phyloP scores from a whole-genome alignment of 2,113 vertebrate genomes.

The Tyrannus savana region DNA sequence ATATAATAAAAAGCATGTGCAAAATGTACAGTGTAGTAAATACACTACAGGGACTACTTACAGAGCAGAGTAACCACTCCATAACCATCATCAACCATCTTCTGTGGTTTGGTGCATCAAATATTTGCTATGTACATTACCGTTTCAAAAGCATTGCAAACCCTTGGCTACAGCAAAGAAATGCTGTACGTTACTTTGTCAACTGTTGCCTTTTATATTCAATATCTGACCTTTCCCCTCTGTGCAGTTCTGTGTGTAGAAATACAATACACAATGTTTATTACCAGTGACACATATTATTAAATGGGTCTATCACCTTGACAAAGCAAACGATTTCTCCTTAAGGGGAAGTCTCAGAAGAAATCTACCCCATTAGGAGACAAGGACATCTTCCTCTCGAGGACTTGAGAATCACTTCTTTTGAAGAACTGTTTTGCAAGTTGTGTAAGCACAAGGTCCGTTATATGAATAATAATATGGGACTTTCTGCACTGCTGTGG shows the following conservation, averaged over 20 bases:
- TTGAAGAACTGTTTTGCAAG: not conserved
- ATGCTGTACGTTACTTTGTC: constrained; percentile 23
- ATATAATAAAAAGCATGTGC: constrained; percentile 52
- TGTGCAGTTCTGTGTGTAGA: constrained; percentile 7
- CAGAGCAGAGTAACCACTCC: not conserved
- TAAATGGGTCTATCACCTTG: not conserved
- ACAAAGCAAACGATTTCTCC: not conserved
- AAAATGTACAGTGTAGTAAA: constrained; percentile 33
- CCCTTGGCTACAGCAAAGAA: constrained; percentile 35
- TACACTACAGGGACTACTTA: constrained; percentile 29
- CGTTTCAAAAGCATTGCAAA: constrained; percentile 39
- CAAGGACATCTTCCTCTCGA: not conserved
- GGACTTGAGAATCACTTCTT: not conserved
- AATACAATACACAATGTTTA: not conserved
- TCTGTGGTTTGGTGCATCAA: constrained; percentile 58
- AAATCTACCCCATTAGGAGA: not conserved
- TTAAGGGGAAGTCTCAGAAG: not conserved
- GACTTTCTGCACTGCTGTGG: not conserved
- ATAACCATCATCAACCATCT: constrained; percentile 24
- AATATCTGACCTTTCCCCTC: constrained; percentile 25
- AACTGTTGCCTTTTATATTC: constrained; percentile 14
- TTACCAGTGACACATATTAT: constrained; percentile 1
- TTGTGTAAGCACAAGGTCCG: not conserved
- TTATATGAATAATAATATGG: not conserved
- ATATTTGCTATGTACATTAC: constrained; percentile 21